A percentile compares a stretch with the other conserved stretches of the same genome.
Evolutionary conservation across 1,140 invertebrate genomes (phyloP).

Genomic region (Camponotus vicinus): DNA sequence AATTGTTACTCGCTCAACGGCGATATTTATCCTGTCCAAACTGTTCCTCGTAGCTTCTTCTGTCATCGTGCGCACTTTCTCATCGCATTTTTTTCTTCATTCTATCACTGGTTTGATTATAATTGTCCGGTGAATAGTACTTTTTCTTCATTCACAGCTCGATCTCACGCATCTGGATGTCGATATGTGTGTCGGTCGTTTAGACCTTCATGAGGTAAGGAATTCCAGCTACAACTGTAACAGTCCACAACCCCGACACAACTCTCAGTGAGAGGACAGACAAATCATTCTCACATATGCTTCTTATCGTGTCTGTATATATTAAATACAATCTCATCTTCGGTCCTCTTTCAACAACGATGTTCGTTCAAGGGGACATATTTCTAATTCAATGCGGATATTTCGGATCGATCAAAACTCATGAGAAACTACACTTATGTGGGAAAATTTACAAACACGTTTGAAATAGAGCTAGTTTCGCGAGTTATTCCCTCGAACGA

Average conservation of each 20-base stretch:
- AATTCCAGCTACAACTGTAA: conserved; percentile 85
- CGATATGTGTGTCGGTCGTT: conserved; percentile 40
- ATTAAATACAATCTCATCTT: conserved; percentile 22
- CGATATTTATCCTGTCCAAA: conserved; percentile 1
- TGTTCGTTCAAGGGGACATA: neutral
- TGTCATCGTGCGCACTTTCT: neutral
- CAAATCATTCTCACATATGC: conserved; percentile 62
- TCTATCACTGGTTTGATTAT: conserved; percentile 17
- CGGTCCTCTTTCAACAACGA: conserved; percentile 27
- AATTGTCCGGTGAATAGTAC: conserved; percentile 1
- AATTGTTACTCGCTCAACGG: conserved; percentile 12
- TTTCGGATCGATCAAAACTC: conserved; percentile 54
- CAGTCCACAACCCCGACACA: conserved; percentile 77
- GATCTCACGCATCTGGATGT: conserved; percentile 24
- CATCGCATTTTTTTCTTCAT: conserved; percentile 22
- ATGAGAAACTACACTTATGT: conserved; percentile 8
- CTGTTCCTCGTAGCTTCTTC: conserved; percentile 24
- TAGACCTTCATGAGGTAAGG: conserved; percentile 85
- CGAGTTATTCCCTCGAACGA: neutral
- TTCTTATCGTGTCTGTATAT: conserved; percentile 47
- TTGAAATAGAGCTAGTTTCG: conserved; percentile 34
- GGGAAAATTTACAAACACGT: neutral
- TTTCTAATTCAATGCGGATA: conserved; percentile 5
- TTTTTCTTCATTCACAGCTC: conserved; percentile 57
- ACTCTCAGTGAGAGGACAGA: conserved; percentile 70